Percentiles rank a stretch among this genome's conserved stretches.
phyloP scores from a whole-genome alignment of 2,888 invertebrate species.

The Ischnura elegans region DNA sequence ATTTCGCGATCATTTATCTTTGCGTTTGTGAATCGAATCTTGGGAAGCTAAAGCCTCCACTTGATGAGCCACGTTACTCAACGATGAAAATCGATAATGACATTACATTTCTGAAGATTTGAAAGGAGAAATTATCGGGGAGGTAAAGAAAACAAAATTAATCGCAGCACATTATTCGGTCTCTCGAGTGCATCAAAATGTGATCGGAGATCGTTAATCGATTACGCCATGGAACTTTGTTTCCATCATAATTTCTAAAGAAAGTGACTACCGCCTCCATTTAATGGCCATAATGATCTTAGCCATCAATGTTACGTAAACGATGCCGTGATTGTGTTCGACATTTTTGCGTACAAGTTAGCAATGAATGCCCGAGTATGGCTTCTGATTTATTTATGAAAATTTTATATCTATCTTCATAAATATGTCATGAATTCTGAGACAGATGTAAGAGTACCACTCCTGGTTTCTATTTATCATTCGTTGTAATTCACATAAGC shows the following conservation, averaged over 20 bases:
- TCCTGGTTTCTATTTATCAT: no score
- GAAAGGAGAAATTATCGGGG: background rate
- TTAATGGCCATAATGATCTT: no score
- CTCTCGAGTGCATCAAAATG: background rate
- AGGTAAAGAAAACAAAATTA: background rate
- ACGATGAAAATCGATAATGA: background rate
- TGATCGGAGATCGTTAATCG: background rate
- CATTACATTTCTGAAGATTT: background rate
- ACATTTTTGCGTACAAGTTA: no score
- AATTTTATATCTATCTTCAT: no score
- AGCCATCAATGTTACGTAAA: no score
- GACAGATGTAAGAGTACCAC: no score
- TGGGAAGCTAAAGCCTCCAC: background rate
- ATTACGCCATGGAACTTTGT: background rate
- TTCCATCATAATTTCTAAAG: background rate
- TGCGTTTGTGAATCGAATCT: background rate
- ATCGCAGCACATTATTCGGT: background rate
- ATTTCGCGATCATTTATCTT: background rate
- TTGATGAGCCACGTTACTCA: background rate
- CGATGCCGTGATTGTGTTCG: no score
- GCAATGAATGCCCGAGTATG: no score
- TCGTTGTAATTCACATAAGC: no score
- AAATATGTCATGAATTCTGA: no score
- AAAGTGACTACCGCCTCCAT: background rate
- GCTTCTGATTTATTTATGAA: no score